phyloP scores from a whole-genome alignment of 2,113 vertebrate species.

The Carassius auratus region DNA sequence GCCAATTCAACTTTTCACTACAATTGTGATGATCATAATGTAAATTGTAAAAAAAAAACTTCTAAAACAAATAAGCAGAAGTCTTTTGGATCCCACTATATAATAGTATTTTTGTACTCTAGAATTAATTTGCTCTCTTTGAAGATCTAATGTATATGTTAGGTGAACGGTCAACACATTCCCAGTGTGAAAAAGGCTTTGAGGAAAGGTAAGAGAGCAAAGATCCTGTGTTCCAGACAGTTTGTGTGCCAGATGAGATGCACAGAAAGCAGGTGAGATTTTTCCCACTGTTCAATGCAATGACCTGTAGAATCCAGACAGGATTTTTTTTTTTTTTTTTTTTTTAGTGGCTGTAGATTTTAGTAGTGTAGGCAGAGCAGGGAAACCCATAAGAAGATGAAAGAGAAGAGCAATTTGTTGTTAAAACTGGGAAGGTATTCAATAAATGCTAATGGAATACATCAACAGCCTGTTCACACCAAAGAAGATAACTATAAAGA shows the following conservation, averaged over 20 bases:
- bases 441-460: constrained; percentile 5
- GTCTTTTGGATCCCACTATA: neutral
- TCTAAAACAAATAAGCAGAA: too few relatives aligned
- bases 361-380: neutral
- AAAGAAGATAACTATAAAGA: too few relatives aligned
- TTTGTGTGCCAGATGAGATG: constrained; percentile 29
- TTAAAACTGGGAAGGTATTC: neutral
- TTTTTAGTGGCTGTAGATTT: neutral
- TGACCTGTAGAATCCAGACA: neutral
- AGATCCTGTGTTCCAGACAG: constrained; percentile 6
- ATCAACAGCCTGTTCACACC: neutral
- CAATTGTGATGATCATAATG: neutral
- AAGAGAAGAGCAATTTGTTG: neutral
- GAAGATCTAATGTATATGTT: neutral
- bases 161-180: neutral
- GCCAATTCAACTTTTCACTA: neutral
- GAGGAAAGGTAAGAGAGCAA: neutral
- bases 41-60: too few relatives aligned
- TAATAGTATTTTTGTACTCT: neutral
- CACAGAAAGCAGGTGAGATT: constrained; percentile 51
- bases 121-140: neutral
- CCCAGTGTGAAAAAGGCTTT: neutral
- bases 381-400: neutral
- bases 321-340: neutral
- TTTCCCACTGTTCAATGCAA: constrained; percentile 44